Percentiles rank a stretch among this genome's conserved stretches.
Evolutionary conservation across 2,888 invertebrate species (phyloP).

Genomic region (Hirtodrosophila confusa): DNA sequence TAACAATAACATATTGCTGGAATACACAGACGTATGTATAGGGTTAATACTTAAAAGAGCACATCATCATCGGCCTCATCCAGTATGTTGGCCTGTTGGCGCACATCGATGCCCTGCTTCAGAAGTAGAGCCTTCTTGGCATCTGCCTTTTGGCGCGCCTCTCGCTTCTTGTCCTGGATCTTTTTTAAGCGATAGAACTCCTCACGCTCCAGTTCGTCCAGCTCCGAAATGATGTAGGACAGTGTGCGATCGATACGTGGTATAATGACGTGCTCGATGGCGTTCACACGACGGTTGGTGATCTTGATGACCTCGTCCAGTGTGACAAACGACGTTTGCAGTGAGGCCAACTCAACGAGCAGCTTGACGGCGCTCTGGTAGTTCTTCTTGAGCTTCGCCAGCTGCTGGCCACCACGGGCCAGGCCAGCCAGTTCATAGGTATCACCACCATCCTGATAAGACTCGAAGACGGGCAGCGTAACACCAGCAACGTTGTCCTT

Average conservation of each 20-base stretch:
- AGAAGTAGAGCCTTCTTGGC: slow-evolving; percentile 83
- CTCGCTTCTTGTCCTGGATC: slow-evolving; percentile 97
- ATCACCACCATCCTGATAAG: slow-evolving; percentile 93
- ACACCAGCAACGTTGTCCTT: slow-evolving; percentile 99
- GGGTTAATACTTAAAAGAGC: slow-evolving; percentile 88
- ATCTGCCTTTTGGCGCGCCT: slow-evolving; percentile 89
- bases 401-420: slow-evolving; percentile 98
- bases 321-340: slow-evolving; percentile 99
- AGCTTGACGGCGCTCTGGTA: slow-evolving; percentile 98
- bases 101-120: slow-evolving; percentile 84
- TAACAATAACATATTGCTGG: slow-evolving; percentile 74
- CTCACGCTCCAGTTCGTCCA: slow-evolving; percentile 98
- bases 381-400: slow-evolving; percentile 98
- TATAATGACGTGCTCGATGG: slow-evolving; percentile 99
- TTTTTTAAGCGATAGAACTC: slow-evolving; percentile 97
- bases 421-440: slow-evolving; percentile 98
- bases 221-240: slow-evolving; percentile 97
- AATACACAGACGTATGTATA: slow-evolving; percentile 45
- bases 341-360: slow-evolving; percentile 97
- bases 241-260: slow-evolving; percentile 97
- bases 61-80: slow-evolving; percentile 95
- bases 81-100: slow-evolving; percentile 87
- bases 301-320: slow-evolving; percentile 99
- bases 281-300: slow-evolving; percentile 99
- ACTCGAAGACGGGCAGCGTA: slow-evolving; percentile 94